Evolutionary conservation across 2,888 invertebrate genomes (phyloP), one percentile per base, ranked within the genome.

Genomic region (Eurytoma adleriae): DNA sequence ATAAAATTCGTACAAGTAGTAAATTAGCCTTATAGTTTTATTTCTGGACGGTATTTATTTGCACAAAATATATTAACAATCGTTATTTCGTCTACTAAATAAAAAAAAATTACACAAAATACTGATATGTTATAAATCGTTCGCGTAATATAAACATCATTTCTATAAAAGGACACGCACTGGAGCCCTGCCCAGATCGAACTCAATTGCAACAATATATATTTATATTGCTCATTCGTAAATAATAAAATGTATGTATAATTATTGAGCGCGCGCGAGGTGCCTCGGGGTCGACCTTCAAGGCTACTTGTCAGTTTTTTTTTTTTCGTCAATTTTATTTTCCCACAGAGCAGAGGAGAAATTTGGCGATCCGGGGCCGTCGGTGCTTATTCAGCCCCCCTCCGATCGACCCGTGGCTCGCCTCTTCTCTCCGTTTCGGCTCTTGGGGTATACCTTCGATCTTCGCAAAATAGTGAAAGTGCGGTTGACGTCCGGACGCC

Each of bases 21-120:
- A 40, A 40, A 72, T 87, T 86, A 86, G 85, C 82, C 88, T 89
- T 87, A 87, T 75, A 85, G 78, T 89, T 40, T 88, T 90, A 90
- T 89, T 89, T 85, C 86, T 89, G 90, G 90, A 90, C 90, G 90
- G 90, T 89, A 89, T 90, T 86, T 89, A 86, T 87, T 89, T 88
- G 86, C 88, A 89, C 87, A 89, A 40, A 40, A 90, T 90, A 90
- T 89, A 88, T 89, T 89, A 89, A 90, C 89, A 89, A 89, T 88
- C 86, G 85, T 88, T 86, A 85, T 88, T 86, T 78, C 85, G 84
- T 87, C 84, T 86, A 86, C 85, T 88, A 83, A 84, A 86, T 87
- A 87, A 86, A 87, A 40, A 30, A 86, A 88, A 86, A 87, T 87
- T n/a, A 88, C 86, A 87, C 85, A 87, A 88, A 89, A 89, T 90